A percentile compares a stretch with the other conserved stretches of the same genome.
These are phyloP conservation scores for Gavia stellata DNA, from an alignment of 2,113 vertebrate genomes.

Conservation along the genomic window DNA sequence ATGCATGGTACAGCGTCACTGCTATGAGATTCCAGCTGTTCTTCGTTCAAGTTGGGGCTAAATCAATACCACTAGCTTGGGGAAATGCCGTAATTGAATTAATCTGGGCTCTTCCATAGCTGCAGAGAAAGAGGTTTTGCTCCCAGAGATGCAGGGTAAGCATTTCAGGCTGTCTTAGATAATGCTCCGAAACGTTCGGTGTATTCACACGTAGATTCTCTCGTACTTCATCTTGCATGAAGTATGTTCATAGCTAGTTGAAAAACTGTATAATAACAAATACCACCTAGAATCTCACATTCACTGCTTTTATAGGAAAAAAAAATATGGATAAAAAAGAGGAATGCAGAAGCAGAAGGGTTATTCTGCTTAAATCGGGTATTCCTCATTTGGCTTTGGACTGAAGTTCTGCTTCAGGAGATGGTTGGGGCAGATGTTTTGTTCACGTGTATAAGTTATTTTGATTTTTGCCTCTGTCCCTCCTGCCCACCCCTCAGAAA, in stretches of 20 bases:
- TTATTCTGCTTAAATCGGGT: neutral
- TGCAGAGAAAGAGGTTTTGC: neutral
- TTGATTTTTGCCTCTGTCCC: neutral
- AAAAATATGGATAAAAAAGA: neutral
- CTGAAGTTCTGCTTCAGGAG: neutral
- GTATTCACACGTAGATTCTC: neutral
- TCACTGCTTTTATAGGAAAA: neutral
- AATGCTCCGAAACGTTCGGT: neutral
- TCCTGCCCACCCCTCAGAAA: neutral
- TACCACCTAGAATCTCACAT: neutral
- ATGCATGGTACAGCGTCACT: neutral
- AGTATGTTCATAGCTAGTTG: neutral
- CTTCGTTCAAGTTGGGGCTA: neutral
- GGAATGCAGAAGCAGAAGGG: neutral
- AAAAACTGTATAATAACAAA: neutral
- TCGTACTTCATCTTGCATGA: neutral
- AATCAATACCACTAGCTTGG: neutral
- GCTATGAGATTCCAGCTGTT: neutral
- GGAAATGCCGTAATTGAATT: neutral
- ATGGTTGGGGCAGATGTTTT: neutral
- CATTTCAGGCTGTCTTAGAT: neutral
- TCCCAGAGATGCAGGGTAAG: neutral
- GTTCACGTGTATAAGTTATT: rapidly evolving
- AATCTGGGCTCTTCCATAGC: neutral
- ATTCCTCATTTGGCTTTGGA: neutral